Conservation (phyloP, 2,888 invertebrate genomes). For the Leptinotarsa haldemani region DNA sequence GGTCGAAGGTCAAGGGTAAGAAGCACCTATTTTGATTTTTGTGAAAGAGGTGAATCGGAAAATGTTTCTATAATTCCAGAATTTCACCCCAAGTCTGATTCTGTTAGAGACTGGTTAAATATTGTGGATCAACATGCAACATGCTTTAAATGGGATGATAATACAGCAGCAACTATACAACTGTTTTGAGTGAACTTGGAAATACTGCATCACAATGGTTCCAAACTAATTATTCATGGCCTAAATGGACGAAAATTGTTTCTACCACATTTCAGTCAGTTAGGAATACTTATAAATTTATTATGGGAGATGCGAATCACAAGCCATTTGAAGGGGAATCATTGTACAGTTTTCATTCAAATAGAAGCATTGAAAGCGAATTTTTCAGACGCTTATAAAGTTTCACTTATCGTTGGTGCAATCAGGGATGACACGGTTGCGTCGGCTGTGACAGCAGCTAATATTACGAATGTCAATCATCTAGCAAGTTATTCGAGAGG, state of each 20-base stretch:
- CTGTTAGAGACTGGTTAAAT: no score
- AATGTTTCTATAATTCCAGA: no score
- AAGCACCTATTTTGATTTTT: no score
- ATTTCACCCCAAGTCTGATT: no score
- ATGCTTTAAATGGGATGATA: no score
- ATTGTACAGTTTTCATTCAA: not conserved
- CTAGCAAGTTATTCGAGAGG: constrained; percentile 1
- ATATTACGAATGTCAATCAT: not conserved
- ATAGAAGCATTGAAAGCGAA: constrained; percentile 1
- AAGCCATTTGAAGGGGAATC: not conserved
- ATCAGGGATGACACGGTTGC: constrained; percentile 8
- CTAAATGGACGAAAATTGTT: not conserved
- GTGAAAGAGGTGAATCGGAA: no score
- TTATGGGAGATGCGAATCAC: not conserved
- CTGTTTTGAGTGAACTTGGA: not conserved
- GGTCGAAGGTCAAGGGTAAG: no score
- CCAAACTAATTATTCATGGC: constrained; percentile 2
- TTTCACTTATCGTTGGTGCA: not conserved
- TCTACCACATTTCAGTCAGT: not conserved
- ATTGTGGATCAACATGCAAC: no score
- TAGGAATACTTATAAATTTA: not conserved
- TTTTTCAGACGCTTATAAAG: not conserved
- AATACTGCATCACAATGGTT: not conserved
- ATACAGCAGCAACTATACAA: no score
- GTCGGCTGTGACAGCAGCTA: not conserved